These are phyloP conservation scores for Tuta absoluta DNA, from an alignment of 2,888 invertebrate genomes.

Conservation along the genomic window DNA sequence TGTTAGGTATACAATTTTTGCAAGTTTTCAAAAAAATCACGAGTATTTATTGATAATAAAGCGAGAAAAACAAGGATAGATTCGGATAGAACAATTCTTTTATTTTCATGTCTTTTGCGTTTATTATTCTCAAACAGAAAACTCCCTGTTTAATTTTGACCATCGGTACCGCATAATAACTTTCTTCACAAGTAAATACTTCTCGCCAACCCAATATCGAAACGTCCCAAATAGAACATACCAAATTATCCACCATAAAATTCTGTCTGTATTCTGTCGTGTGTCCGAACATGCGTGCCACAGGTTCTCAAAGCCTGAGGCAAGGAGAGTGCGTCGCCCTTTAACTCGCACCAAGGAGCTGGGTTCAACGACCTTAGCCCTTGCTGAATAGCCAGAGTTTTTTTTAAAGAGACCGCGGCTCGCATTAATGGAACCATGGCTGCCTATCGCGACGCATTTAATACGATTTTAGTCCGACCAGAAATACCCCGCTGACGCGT, in stretches of 20 bases:
- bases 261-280: background rate
- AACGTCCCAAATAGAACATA: conserved; percentile 34
- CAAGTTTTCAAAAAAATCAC: too few species aligned
- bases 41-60: too few species aligned
- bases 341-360: conserved; percentile 52
- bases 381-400: conserved; percentile 63
- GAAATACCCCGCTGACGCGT: conserved; percentile 4
- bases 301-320: conserved; percentile 34
- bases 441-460: conserved; percentile 2
- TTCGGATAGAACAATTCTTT: too few species aligned
- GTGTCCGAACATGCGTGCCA: background rate
- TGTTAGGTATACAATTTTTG: too few species aligned
- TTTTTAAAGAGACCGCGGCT: conserved; percentile 36
- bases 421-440: conserved; percentile 14
- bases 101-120: too few species aligned
- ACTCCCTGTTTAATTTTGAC: too few species aligned
- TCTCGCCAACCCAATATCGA: too few species aligned
- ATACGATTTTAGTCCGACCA: conserved; percentile 7
- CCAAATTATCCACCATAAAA: background rate
- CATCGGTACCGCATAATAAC: too few species aligned
- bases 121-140: too few species aligned
- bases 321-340: conserved; percentile 67
- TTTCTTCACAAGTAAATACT: too few species aligned
- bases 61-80: too few species aligned
- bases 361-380: conserved; percentile 74